Evolutionary conservation across 2,888 invertebrate genomes (phyloP).

Genomic region (Erebia aethiops): DNA sequence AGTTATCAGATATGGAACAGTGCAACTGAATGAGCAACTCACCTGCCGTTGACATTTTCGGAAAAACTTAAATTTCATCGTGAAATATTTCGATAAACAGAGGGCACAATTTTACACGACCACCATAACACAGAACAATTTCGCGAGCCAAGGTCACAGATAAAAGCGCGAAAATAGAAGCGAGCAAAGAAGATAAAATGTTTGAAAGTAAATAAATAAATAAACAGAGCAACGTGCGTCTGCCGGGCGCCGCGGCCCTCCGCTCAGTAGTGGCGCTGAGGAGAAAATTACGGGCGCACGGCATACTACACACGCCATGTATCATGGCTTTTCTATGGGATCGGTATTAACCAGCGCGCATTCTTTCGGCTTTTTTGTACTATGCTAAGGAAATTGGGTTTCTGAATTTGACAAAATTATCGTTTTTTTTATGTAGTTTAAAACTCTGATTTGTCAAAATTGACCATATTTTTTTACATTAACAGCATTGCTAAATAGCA

Average conservation of each 20-base stretch:
- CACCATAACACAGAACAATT: conserved; percentile 41
- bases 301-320: conserved; percentile 16
- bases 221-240: conserved; percentile 35
- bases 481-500: no score
- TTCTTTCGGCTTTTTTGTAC: not conserved
- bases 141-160: conserved; percentile 49
- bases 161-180: conserved; percentile 48
- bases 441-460: no score
- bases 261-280: conserved; percentile 35
- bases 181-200: conserved; percentile 31
- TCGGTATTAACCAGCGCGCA: not conserved
- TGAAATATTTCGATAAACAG: conserved; percentile 11
- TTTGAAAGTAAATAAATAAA: conserved; percentile 26
- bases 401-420: no score
- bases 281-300: conserved; percentile 40
- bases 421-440: no score
- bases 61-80: conserved; percentile 76
- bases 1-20: conserved; percentile 15
- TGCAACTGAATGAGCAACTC: conserved; percentile 40
- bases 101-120: conserved; percentile 14
- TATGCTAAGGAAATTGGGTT: not conserved
- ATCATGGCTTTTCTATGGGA: conserved; percentile 7
- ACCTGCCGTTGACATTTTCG: conserved; percentile 72
- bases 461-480: no score
- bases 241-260: conserved; percentile 41